phyloP scores from a whole-genome alignment of 2,797 vertebrate genomes.

The Uromys caudimaculatus region DNA sequence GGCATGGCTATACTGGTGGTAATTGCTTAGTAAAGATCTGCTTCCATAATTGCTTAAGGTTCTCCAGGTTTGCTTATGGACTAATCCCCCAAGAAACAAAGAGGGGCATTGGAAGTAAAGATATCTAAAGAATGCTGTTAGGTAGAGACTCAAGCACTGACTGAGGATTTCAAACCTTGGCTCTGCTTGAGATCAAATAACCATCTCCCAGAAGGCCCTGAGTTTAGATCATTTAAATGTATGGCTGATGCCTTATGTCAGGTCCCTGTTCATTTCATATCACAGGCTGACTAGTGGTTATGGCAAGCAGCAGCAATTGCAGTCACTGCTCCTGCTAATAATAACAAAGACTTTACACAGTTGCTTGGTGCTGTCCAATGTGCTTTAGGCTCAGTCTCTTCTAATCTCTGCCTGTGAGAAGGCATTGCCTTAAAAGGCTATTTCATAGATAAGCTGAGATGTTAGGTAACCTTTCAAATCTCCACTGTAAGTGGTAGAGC shows the following conservation, averaged over 20 bases:
- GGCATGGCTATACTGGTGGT: neutral
- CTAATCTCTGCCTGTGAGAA: neutral
- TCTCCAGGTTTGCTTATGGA: constrained; percentile 27
- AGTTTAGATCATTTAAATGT: neutral
- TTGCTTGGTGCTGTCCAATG: neutral
- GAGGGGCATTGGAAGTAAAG: neutral
- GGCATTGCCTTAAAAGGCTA: neutral
- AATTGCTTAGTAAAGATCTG: neutral
- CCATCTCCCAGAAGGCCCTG: neutral
- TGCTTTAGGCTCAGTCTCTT: neutral
- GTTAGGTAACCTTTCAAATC: neutral
- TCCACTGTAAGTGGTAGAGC: neutral
- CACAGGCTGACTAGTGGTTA: neutral
- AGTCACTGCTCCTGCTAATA: neutral
- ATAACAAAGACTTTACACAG: neutral
- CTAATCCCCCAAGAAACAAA: neutral
- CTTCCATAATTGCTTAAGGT: constrained; percentile 25
- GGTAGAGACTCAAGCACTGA: neutral
- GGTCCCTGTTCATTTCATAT: neutral
- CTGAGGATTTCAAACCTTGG: neutral
- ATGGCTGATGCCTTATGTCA: neutral
- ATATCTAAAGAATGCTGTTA: neutral
- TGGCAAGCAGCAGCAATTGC: neutral
- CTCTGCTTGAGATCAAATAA: neutral
- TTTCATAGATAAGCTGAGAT: constrained; percentile 17